Percentiles rank a stretch among this genome's conserved stretches.
These are phyloP conservation scores for Phenganax subtilis DNA, from an alignment of 92 coral and sea anemone genomes.

Conservation along the genomic window DNA sequence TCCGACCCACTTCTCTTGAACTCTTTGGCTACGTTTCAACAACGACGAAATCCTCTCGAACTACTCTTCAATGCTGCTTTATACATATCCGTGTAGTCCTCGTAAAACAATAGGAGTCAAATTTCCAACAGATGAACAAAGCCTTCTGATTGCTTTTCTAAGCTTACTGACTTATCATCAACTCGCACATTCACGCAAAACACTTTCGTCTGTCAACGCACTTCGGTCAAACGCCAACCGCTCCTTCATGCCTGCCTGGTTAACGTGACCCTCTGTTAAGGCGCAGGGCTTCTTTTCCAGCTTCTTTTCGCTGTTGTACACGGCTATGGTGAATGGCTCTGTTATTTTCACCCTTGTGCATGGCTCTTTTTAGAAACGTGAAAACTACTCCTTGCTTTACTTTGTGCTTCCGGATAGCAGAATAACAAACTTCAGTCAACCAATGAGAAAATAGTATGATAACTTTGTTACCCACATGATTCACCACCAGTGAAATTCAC, in stretches of 20 bases:
- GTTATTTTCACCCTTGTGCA: too few relatives aligned
- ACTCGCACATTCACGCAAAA: background rate
- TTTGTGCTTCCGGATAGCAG: too few relatives aligned
- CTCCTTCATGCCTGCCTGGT: background rate
- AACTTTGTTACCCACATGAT: too few relatives aligned
- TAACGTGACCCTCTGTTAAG: background rate
- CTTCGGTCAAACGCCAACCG: background rate
- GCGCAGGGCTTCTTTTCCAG: background rate
- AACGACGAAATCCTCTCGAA: background rate
- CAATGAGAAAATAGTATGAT: too few relatives aligned
- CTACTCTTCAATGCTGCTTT: background rate
- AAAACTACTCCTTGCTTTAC: too few relatives aligned
- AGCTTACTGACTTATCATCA: conserved; percentile 18
- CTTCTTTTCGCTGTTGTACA: too few relatives aligned
- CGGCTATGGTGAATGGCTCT: too few relatives aligned
- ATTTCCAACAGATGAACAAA: background rate
- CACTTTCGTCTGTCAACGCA: conserved; percentile 14
- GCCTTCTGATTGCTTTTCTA: conserved; percentile 15
- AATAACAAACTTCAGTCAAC: too few relatives aligned
- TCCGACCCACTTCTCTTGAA: background rate
- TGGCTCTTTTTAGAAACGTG: too few relatives aligned
- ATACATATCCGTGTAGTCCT: background rate
- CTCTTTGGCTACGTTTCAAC: background rate
- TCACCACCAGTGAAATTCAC: too few relatives aligned
- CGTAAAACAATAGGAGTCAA: background rate